Base-by-base conservation (phyloP, 2,888 invertebrate species). In the Poecilobothrus nobilitatus region DNA sequence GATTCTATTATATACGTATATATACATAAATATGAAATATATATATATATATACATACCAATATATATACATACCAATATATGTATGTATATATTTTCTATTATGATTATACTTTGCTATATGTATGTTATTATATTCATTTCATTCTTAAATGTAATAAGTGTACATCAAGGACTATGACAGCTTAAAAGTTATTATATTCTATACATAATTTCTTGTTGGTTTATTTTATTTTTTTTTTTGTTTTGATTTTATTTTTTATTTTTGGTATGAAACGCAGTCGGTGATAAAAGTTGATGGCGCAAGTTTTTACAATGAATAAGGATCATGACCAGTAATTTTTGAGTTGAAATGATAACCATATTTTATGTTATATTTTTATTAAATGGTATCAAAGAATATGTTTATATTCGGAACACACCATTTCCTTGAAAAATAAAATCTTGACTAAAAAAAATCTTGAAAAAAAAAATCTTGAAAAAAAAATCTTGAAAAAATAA, bases 81-180 rank as follows among this genome's bases (percentile, higher is more conserved):
- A 18, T 53, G 37, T 37, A 37, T 7, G 12, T 37, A 12, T 8
- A 12, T 8, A 37, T 27, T 27, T 1, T 53, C 7, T 53, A 53
- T 18, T 18, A 53, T 53, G 2, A 53, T 6, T 27, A 5, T 53
- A n/a, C 15, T 2, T 18, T 12, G 18, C 18, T 18, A 15, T 12
- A 18, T 53, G n/a, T 3, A 18, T n/a, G 15, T 53, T 18, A 53
- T 53, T 18, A 53, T 53, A 18, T 53, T 53, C 53, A 53, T 15
- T 41, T 15, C 9, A 41, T 15, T 12, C 15, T 18, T 53, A 6
- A 53, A 1, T 18, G 53, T 53, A 53, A 12, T 53, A 53, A 53
- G 53, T 53, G 53, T 53, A 53, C 53, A 53, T 53, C 53, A 53
- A 53, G 53, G 53, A 53, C 53, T 53, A 53, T 53, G 53, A 53